Conservation (phyloP, 2,797 vertebrate species). For the Ataeniobius toweri region DNA sequence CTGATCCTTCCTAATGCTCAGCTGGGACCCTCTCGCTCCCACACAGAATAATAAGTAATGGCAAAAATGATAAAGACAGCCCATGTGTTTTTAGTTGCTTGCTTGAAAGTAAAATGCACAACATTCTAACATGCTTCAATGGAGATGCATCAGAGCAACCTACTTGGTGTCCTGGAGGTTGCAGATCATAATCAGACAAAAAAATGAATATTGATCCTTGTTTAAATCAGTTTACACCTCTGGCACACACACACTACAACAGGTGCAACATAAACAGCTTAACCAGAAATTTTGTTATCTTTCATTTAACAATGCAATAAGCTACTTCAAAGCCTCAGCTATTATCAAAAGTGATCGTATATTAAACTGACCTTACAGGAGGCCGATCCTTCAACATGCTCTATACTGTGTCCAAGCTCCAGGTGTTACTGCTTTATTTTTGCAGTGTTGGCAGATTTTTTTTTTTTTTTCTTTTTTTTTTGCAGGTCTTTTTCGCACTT, state of each 20-base stretch:
- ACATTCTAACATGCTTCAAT: not conserved
- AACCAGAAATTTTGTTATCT: not conserved
- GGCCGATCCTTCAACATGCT: not conserved
- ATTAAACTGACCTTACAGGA: not conserved
- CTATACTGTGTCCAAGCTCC: conserved; percentile 10
- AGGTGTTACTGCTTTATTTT: conserved; percentile 40
- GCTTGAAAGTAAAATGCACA: not conserved
- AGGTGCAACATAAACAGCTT: conserved; percentile 17
- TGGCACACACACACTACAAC: not conserved
- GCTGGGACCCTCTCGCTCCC: conserved; percentile 11
- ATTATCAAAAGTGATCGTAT: not conserved
- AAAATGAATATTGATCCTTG: not conserved
- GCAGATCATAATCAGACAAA: not conserved
- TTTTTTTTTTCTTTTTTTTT: not conserved
- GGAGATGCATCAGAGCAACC: not conserved
- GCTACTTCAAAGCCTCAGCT: not conserved
- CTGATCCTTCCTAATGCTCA: conserved; percentile 57
- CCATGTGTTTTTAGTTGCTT: not conserved
- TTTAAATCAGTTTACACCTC: not conserved
- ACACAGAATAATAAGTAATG: conserved; percentile 33
- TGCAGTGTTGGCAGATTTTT: conserved; percentile 46
- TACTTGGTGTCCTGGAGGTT: not conserved
- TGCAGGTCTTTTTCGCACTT: not conserved
- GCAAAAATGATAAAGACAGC: conserved; percentile 40
- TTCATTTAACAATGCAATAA: conserved; percentile 14